These are phyloP conservation scores for Enteromius thamalakanensis DNA, from an alignment of 2,797 vertebrate genomes.

Conservation along the genomic window DNA sequence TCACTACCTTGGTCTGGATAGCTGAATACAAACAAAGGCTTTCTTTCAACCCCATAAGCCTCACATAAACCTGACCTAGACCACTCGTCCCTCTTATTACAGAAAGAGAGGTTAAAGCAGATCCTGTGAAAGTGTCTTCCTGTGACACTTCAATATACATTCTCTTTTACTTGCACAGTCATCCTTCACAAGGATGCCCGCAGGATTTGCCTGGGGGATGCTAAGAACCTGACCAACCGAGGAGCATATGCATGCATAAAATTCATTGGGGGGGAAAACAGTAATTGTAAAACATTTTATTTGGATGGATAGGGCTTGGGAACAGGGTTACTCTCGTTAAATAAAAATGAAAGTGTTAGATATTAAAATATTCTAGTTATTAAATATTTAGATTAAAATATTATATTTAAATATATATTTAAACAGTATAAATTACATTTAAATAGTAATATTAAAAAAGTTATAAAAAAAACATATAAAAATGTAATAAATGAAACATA, in stretches of 20 bases:
- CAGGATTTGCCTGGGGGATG: slow-evolving; percentile 18
- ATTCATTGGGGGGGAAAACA: background rate
- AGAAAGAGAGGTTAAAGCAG: slow-evolving; percentile 5
- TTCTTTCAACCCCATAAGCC: slow-evolving; percentile 7
- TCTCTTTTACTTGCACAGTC: slow-evolving; percentile 25
- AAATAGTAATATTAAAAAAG: background rate
- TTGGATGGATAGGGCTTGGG: background rate
- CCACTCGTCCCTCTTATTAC: background rate
- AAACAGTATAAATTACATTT: background rate
- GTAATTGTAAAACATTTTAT: slow-evolving; percentile 1
- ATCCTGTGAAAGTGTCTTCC: slow-evolving; percentile 13
- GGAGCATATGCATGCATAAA: background rate
- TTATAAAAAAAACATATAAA: background rate
- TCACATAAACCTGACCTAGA: background rate
- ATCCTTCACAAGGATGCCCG: background rate
- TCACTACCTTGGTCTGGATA: background rate
- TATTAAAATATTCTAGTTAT: no score
- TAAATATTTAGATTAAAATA: no score
- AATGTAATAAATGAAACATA: background rate
- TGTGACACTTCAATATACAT: slow-evolving; percentile 41
- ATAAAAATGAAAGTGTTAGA: background rate
- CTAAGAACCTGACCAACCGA: background rate
- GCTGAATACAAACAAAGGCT: slow-evolving; percentile 4
- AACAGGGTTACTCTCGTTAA: background rate
- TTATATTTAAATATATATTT: no score